Evolutionary conservation across 2,113 vertebrate genomes (phyloP).

Genomic region (Oxygymnocypris stewartii): DNA sequence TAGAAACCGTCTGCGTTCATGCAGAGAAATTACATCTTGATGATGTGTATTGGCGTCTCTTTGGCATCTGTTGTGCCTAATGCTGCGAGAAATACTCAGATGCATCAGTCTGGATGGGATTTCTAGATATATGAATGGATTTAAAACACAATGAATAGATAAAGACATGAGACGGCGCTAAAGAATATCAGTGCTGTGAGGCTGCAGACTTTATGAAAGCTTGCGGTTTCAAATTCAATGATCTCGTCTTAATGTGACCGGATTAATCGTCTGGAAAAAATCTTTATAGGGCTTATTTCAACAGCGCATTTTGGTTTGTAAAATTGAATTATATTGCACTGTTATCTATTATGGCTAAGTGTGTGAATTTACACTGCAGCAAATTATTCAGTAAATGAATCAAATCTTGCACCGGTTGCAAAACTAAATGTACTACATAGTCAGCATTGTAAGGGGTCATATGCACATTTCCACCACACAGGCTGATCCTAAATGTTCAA

Average conservation of each 20-base stretch:
- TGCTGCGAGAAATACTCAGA: neutral
- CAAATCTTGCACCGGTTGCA: neutral
- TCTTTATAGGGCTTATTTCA: neutral
- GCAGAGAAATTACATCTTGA: neutral
- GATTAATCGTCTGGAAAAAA: neutral
- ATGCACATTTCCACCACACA: neutral
- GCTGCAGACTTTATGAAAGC: conserved; percentile 8
- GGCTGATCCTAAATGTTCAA: neutral
- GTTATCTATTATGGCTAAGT: neutral
- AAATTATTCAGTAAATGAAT: neutral
- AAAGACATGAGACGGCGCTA: neutral
- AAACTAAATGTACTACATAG: neutral
- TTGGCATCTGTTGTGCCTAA: neutral
- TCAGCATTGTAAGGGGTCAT: neutral
- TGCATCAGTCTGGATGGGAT: conserved; percentile 8
- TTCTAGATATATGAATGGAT: neutral
- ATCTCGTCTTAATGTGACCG: neutral
- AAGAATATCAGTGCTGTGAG: conserved; percentile 9
- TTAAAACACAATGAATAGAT: conserved; percentile 14
- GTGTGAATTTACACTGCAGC: neutral
- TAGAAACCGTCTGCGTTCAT: neutral
- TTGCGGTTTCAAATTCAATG: neutral
- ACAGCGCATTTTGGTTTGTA: neutral
- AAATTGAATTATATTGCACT: neutral
- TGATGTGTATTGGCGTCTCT: neutral